Evolutionary conservation across 1,140 invertebrate species (phyloP).

Genomic region (Drosophila punjabiensis): DNA sequence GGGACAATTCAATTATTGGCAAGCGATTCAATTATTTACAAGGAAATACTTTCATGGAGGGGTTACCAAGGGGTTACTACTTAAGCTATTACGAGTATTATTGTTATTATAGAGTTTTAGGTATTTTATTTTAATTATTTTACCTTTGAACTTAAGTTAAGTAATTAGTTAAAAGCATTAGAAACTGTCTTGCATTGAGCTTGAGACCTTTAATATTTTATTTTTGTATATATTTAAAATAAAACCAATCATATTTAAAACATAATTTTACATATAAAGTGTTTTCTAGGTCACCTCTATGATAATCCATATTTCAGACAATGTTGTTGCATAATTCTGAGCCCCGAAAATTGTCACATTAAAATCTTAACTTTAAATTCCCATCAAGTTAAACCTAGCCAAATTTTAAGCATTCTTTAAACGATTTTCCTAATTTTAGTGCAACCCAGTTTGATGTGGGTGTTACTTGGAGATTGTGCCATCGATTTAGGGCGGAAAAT

Average conservation of each 20-base stretch:
- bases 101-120: no score
- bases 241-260: no score
- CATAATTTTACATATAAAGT: background rate
- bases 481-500: conserved; percentile 16
- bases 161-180: background rate
- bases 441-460: conserved; percentile 6
- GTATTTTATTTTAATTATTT: background rate
- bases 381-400: background rate
- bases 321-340: conserved; percentile 8
- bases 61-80: background rate
- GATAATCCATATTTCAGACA: background rate
- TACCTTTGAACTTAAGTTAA: background rate
- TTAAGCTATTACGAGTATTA: background rate
- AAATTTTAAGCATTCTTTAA: background rate
- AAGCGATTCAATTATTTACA: conserved; percentile 5
- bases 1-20: conserved; percentile 34
- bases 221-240: no score
- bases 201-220: no score
- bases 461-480: conserved; percentile 3
- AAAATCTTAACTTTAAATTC: background rate
- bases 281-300: background rate
- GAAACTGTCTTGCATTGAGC: background rate
- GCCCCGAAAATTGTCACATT: background rate
- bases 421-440: background rate
- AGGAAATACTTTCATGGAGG: background rate